Conservation (phyloP, 2,797 vertebrate species). For the Clangula hyemalis region DNA sequence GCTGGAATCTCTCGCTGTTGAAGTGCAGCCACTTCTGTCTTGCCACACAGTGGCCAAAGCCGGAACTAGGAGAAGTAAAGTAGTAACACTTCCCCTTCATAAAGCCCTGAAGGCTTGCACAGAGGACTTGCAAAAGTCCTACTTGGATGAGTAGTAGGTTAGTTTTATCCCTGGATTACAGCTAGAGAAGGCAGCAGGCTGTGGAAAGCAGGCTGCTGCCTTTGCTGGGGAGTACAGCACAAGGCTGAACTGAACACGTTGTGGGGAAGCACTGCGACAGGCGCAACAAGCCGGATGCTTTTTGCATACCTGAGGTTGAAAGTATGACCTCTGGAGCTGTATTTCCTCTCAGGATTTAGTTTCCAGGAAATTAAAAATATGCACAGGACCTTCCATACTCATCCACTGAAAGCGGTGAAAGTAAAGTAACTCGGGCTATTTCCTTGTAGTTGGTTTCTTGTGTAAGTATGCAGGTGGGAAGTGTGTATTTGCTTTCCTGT, state of each 20-base stretch:
- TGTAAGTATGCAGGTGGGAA: not conserved
- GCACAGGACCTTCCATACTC: not conserved
- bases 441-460: not conserved
- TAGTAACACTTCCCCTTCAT: not conserved
- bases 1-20: not conserved
- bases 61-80: not conserved
- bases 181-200: not conserved
- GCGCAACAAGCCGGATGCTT: not conserved
- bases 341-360: not conserved
- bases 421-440: not conserved
- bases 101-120: not conserved
- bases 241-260: not conserved
- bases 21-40: not conserved
- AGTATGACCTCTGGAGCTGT: not conserved
- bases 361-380: not conserved
- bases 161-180: constrained; percentile 25
- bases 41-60: not conserved
- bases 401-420: not conserved
- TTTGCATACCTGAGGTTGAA: not conserved
- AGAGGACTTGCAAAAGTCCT: not conserved
- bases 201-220: not conserved
- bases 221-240: not conserved
- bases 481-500: not conserved
- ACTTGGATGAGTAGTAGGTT: not conserved
- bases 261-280: not conserved